A percentile compares a stretch with the other conserved stretches of the same genome.
These are phyloP conservation scores for Melanotaenia nigrans DNA, from an alignment of 2,797 vertebrate genomes.

Conservation along the genomic window DNA sequence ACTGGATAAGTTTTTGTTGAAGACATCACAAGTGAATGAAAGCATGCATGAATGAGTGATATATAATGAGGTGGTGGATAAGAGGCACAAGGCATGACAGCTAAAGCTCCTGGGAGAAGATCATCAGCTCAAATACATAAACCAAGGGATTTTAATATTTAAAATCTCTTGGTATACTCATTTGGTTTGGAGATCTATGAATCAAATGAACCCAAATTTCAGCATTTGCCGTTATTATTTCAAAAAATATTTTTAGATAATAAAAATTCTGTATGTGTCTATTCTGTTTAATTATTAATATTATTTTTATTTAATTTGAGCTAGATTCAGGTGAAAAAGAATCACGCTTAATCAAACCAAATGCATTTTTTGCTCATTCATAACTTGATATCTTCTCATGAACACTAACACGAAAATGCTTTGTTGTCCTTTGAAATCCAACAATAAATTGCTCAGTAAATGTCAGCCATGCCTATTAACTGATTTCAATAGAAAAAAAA, in stretches of 20 bases:
- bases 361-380: background rate
- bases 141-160: conserved; percentile 22
- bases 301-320: background rate
- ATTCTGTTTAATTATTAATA: no score
- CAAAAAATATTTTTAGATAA: background rate
- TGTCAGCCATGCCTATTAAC: conserved; percentile 51
- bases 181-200: background rate
- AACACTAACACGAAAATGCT: conserved; percentile 15
- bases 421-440: conserved; percentile 19
- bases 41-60: conserved; percentile 24
- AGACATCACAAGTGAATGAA: conserved; percentile 19
- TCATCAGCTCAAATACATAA: conserved; percentile 17
- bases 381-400: conserved; percentile 17
- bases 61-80: conserved; percentile 34
- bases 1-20: conserved; percentile 15
- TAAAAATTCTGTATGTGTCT: background rate
- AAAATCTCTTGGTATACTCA: background rate
- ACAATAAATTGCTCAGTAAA: conserved; percentile 41
- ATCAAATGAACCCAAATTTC: background rate
- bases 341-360: background rate
- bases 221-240: background rate
- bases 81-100: conserved; percentile 12
- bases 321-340: background rate
- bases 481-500: background rate
- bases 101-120: conserved; percentile 23